phyloP scores from a whole-genome alignment of 2,113 vertebrate genomes.

The Emydocephalus ijimae region DNA sequence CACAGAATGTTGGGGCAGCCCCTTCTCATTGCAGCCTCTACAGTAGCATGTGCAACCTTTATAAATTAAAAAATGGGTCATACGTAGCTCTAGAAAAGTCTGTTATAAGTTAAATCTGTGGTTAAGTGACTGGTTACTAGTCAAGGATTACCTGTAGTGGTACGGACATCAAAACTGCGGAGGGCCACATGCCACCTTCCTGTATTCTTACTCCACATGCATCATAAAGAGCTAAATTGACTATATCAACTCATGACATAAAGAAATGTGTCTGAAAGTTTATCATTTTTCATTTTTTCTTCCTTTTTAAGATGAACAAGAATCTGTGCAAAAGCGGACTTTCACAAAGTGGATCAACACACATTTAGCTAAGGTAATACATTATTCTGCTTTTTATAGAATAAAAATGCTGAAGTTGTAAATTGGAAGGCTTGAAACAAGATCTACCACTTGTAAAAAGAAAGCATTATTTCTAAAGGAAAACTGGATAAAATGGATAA shows the following conservation, averaged over 20 bases:
- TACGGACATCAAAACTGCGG: background rate
- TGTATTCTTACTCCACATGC: background rate
- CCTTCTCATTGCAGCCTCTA: background rate
- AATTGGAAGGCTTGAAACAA: background rate
- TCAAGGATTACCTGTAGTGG: background rate
- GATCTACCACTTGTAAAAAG: background rate
- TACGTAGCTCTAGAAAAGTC: background rate
- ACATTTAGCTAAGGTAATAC: conserved; percentile 92
- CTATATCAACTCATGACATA: background rate
- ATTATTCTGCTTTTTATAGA: background rate
- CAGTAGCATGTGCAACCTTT: background rate
- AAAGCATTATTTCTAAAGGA: background rate
- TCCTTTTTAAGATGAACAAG: conserved; percentile 88
- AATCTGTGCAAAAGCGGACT: conserved; percentile 95
- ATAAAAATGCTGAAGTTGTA: background rate
- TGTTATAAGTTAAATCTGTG: background rate
- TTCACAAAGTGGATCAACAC: conserved; percentile 99
- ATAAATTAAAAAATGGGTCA: background rate
- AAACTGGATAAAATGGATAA: background rate
- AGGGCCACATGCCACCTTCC: background rate
- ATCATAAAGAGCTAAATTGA: background rate
- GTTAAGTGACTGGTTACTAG: background rate
- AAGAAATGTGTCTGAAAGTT: background rate
- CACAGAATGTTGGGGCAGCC: background rate
- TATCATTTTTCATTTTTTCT: background rate